These are phyloP conservation scores for Petrosia ficiformis DNA, from an alignment of 37 sponge, comb jelly and placozoan genomes.

Conservation along the genomic window DNA sequence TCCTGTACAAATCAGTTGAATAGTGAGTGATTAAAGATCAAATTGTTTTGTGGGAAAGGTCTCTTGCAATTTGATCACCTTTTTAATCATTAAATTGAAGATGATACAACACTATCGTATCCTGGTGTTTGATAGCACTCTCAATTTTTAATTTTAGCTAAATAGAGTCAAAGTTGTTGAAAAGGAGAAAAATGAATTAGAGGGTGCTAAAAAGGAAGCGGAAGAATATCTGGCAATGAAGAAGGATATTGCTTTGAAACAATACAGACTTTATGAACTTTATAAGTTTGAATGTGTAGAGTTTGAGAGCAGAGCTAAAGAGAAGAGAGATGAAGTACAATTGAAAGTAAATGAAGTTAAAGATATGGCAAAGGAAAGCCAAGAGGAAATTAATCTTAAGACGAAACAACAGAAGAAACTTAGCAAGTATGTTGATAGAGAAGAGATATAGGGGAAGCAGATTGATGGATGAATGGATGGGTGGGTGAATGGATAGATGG, in stretches of 20 bases:
- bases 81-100: not conserved
- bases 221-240: constrained; percentile 79
- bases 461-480: too few relatives aligned
- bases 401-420: not conserved
- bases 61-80: not conserved
- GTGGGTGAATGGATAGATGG: too few relatives aligned
- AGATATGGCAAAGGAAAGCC: not conserved
- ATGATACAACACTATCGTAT: not conserved
- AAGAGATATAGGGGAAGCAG: too few relatives aligned
- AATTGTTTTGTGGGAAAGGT: not conserved
- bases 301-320: constrained; percentile 41
- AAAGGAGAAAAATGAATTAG: constrained; percentile 84
- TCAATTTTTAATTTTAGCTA: constrained; percentile 34
- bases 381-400: not conserved
- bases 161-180: constrained; percentile 91
- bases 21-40: too few relatives aligned
- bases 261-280: constrained; percentile 61
- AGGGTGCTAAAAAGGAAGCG: constrained; percentile 92
- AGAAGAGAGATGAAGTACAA: constrained; percentile 62
- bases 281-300: constrained; percentile 54
- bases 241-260: constrained; percentile 57
- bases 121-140: not conserved
- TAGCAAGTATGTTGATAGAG: constrained; percentile 1
- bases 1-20: too few relatives aligned
- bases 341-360: constrained; percentile 29